These are phyloP conservation scores for Lycia hirtaria DNA, from an alignment of 2,888 invertebrate species.

Conservation along the genomic window DNA sequence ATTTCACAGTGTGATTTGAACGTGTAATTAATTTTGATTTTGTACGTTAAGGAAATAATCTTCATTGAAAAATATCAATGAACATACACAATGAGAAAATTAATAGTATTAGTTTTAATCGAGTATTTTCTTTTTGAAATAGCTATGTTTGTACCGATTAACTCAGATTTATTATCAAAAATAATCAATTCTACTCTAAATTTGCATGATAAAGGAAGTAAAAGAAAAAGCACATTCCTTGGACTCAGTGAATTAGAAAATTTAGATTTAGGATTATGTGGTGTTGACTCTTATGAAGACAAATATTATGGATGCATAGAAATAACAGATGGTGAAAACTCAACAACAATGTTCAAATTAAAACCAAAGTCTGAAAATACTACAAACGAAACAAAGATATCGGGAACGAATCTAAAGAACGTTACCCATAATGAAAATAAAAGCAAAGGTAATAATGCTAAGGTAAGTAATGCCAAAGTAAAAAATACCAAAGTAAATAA, in stretches of 20 bases:
- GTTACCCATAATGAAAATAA: not conserved
- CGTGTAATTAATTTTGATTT: not conserved
- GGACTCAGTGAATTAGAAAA: not conserved
- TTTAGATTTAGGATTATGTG: conserved; percentile 23
- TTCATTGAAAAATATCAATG: not conserved
- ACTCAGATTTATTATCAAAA: not conserved
- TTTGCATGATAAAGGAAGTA: not conserved
- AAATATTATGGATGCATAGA: conserved; percentile 43
- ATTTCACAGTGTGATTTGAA: not conserved
- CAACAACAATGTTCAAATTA: not conserved
- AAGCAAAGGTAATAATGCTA: not conserved
- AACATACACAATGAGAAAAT: not conserved
- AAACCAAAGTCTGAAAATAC: not conserved
- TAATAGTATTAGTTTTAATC: not conserved
- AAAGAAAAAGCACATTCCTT: not conserved
- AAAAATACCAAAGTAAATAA: no score
- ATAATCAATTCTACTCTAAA: not conserved
- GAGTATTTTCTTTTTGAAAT: not conserved
- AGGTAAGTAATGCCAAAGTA: no score
- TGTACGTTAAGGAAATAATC: not conserved
- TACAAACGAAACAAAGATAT: not conserved
- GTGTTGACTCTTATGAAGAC: conserved; percentile 49
- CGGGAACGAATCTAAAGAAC: no score
- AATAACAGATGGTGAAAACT: not conserved
- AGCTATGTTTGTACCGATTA: not conserved